Base-by-base conservation (phyloP, 1,140 invertebrate genomes). In the Lordiphosa clarofinis region DNA sequence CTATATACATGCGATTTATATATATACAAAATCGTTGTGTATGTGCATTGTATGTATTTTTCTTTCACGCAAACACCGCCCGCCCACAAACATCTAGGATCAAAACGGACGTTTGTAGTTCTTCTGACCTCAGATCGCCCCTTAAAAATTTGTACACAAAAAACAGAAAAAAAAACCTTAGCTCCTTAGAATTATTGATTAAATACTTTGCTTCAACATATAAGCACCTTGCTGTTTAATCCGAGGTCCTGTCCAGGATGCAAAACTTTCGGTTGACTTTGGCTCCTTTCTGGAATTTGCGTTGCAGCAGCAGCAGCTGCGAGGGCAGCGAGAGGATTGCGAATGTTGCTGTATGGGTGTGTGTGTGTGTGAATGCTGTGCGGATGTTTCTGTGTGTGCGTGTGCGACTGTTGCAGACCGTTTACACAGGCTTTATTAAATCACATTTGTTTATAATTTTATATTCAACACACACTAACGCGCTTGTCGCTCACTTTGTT, bases 211-310 rank as follows among this genome's bases (percentile, higher is more conserved):
- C 7, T 0, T 1, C 6, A 40, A 8, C 21, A 21, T 21, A n/a
- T 9, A 31, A 8, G 24, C 31, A 46, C 43, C 43, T 46, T 46
- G 43, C 1, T 28, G 11, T 13, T 46, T 46, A 31, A 11, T 9
- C 11, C 13, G 43, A 1, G 9, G 11, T 46, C 24, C 43, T 46
- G 24, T 13, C 7, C 24, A 53, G 63, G 55, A 75, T 58, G 31
- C 31, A 28, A 60, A 67, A 53, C 42, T 33, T 56, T 38, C 15
- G 15, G 4, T 11, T 38, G 19, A 28, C 43, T 36, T 21, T 35
- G 12, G 46, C 73, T 84, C 68, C 78, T 82, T 69, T 76, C 65
- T 63, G 46, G 47, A 70, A 73, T 82, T 82, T 82, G 78, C 78
- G 78, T 84, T 84, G 78, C 78, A 82, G 24, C 24, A 28, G 78